Percentiles rank a stretch among this genome's conserved stretches.
Evolutionary conservation across 1,140 invertebrate genomes (phyloP).

Genomic region (Chymomyza costata): DNA sequence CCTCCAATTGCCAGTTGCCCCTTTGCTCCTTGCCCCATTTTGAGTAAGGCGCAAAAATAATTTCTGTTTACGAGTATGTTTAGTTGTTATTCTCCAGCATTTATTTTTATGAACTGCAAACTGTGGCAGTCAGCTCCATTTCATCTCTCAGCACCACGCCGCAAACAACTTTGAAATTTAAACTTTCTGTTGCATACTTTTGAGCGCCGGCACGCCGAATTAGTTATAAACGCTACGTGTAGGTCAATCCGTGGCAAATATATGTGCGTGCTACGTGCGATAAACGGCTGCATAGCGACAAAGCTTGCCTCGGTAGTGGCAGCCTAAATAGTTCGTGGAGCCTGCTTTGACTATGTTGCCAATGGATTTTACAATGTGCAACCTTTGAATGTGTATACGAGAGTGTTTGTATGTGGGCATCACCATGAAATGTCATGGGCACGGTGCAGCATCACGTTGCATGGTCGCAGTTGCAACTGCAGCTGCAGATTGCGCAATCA

Average conservation of each 20-base stretch:
- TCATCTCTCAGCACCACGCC: no score
- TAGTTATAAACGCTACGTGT: constrained; percentile 39
- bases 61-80: constrained; percentile 25
- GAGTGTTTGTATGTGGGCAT: no score
- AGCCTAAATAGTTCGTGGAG: constrained; percentile 13
- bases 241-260: constrained; percentile 17
- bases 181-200: constrained; percentile 43
- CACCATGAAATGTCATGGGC: constrained; percentile 47
- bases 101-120: constrained; percentile 43
- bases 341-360: not conserved
- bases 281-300: constrained; percentile 30
- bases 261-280: constrained; percentile 23
- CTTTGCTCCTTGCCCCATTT: no score
- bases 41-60: no score
- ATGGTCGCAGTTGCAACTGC: no score
- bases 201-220: constrained; percentile 18
- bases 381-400: no score
- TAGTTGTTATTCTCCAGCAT: constrained; percentile 22
- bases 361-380: no score
- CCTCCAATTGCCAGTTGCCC: no score
- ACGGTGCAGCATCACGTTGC: constrained; percentile 46
- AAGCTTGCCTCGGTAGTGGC: no score
- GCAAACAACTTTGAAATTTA: constrained; percentile 15
- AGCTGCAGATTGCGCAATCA: constrained; percentile 49
- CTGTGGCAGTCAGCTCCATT: no score